Conservation (phyloP, 2,113 vertebrate genomes). For the Leptosomus discolor region DNA sequence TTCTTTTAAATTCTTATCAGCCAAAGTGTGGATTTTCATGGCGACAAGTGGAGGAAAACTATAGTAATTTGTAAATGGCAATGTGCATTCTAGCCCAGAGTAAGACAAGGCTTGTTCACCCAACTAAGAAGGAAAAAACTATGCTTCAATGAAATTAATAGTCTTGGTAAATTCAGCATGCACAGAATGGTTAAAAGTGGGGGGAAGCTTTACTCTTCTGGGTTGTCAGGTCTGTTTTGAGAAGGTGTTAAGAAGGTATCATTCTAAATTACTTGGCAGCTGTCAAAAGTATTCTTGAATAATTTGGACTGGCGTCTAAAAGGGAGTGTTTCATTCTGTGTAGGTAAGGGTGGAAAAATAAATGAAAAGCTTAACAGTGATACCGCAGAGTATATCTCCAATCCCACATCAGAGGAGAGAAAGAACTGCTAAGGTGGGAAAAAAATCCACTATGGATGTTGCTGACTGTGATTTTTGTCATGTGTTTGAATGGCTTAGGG, state of each 20-base stretch:
- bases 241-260: slow-evolving; percentile 78
- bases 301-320: slow-evolving; percentile 77
- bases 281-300: slow-evolving; percentile 82
- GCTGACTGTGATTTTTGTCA: slow-evolving; percentile 85
- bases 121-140: not conserved
- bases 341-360: slow-evolving; percentile 75
- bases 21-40: not conserved
- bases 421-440: slow-evolving; percentile 74
- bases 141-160: not conserved
- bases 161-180: not conserved
- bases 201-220: slow-evolving; percentile 32
- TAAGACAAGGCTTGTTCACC: not conserved
- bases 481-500: slow-evolving; percentile 73
- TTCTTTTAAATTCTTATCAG: not conserved
- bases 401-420: slow-evolving; percentile 79
- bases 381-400: slow-evolving; percentile 81
- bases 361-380: slow-evolving; percentile 81
- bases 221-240: slow-evolving; percentile 75
- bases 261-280: slow-evolving; percentile 79
- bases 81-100: not conserved
- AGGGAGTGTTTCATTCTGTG: slow-evolving; percentile 80
- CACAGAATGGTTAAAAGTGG: not conserved
- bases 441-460: slow-evolving; percentile 78
- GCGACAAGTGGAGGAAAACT: not conserved
- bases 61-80: not conserved